A percentile compares a stretch with the other conserved stretches of the same genome.
Conservation (phyloP, 1,140 invertebrate species). For the Aethina tumida region DNA sequence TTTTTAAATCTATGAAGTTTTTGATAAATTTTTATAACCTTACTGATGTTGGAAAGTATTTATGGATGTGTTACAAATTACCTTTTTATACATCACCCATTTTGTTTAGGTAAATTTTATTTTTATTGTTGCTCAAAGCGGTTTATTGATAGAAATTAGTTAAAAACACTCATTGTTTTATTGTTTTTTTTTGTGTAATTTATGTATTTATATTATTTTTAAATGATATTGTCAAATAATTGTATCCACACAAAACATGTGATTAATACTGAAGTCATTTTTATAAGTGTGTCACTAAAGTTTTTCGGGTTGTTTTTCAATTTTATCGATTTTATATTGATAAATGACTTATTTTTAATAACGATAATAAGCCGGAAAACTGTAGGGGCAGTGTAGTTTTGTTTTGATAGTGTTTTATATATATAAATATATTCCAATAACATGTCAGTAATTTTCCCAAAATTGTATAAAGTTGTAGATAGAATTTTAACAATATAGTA, state of each 20-base stretch:
- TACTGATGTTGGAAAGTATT: constrained; percentile 1
- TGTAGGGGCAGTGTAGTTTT: constrained; percentile 2
- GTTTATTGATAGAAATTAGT: no score
- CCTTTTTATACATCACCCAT: no score
- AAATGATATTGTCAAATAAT: no score
- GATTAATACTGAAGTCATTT: constrained; percentile 3
- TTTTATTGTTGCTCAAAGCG: constrained; percentile 14
- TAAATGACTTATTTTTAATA: constrained; percentile 4
- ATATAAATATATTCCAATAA: constrained; percentile 21
- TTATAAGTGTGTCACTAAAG: neutral
- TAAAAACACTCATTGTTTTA: no score
- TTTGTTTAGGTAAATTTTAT: no score
- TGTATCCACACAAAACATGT: no score
- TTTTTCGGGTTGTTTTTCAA: neutral
- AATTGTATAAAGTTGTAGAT: constrained; percentile 36
- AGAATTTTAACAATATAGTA: constrained; percentile 32
- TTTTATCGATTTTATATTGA: constrained; percentile 9
- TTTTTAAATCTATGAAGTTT: constrained; percentile 9
- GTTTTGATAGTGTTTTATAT: constrained; percentile 12
- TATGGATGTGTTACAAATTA: constrained; percentile 3
- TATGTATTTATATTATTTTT: no score
- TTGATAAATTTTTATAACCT: constrained; percentile 2
- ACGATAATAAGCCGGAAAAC: constrained; percentile 4
- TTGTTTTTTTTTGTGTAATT: no score
- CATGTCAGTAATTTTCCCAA: constrained; percentile 24